Evolutionary conservation across 2,113 vertebrate species (phyloP).

Genomic region (Chionis minor): DNA sequence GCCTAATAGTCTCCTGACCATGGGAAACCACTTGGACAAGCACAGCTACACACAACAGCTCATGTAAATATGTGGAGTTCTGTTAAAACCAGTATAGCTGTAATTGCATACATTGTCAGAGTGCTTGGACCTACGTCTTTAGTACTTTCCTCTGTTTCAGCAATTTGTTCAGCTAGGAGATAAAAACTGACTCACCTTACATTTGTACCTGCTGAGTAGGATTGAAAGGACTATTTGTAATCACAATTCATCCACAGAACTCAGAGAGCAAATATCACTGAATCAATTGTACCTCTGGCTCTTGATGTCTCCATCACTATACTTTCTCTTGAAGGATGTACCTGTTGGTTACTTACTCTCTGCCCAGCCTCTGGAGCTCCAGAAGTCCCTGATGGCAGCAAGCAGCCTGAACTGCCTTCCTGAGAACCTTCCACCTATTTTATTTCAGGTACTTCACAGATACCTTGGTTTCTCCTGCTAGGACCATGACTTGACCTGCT

Average conservation of each 20-base stretch:
- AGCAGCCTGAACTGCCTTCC: neutral
- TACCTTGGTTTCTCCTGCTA: neutral
- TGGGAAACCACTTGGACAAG: neutral
- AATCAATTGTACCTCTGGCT: neutral
- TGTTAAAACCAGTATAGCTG: neutral
- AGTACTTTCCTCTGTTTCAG: neutral
- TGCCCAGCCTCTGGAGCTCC: neutral
- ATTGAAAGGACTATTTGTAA: neutral
- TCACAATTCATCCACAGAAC: neutral
- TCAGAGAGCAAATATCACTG: neutral
- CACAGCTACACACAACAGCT: neutral
- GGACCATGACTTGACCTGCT: neutral
- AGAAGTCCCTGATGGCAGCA: neutral
- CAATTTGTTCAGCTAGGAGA: neutral
- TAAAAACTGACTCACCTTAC: neutral
- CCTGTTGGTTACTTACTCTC: neutral
- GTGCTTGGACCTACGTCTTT: neutral
- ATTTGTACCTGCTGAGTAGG: neutral
- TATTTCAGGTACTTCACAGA: neutral
- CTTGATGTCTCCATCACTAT: neutral
- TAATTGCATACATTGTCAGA: neutral
- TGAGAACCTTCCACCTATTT: neutral
- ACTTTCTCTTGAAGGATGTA: neutral
- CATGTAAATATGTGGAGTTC: neutral
- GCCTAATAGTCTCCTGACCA: neutral